A percentile compares a stretch with the other conserved stretches of the same genome.
phyloP scores from a whole-genome alignment of 1,140 invertebrate genomes.

The Phortica variegata region DNA sequence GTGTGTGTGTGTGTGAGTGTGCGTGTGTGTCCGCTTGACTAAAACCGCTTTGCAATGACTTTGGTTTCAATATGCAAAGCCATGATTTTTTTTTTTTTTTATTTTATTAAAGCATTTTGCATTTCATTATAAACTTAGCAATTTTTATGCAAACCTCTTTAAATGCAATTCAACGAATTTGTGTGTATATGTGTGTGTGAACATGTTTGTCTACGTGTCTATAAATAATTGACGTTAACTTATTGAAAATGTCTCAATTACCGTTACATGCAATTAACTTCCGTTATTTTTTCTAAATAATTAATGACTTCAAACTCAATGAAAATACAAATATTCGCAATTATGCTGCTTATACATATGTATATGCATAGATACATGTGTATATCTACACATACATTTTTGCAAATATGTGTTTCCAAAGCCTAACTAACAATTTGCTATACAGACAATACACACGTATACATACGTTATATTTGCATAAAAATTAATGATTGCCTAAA shows the following conservation, averaged over 20 bases:
- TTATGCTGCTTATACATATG: slow-evolving; percentile 1
- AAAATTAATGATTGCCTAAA: background rate
- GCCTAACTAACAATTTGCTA: too few species aligned
- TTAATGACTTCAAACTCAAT: slow-evolving; percentile 42
- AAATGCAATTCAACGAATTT: too few species aligned
- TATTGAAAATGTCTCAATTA: slow-evolving; percentile 55
- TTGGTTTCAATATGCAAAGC: too few species aligned
- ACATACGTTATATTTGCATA: background rate
- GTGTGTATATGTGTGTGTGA: background rate
- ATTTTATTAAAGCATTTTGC: too few species aligned
- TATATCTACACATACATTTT: slow-evolving; percentile 39
- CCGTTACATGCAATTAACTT: slow-evolving; percentile 49
- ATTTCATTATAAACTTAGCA: too few species aligned
- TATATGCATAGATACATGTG: slow-evolving; percentile 15
- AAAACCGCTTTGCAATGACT: too few species aligned
- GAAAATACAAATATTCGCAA: background rate
- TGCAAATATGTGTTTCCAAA: too few species aligned
- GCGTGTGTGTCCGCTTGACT: too few species aligned
- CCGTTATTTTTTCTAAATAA: slow-evolving; percentile 51
- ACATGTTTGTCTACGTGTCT: slow-evolving; percentile 16
- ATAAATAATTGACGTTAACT: slow-evolving; percentile 28
- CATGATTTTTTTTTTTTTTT: too few species aligned
- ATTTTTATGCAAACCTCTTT: too few species aligned
- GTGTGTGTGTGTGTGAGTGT: too few species aligned
- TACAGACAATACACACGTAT: too few species aligned